Base-by-base conservation (phyloP, 2,797 vertebrate species). In the Melanotaenia pygmaea region DNA sequence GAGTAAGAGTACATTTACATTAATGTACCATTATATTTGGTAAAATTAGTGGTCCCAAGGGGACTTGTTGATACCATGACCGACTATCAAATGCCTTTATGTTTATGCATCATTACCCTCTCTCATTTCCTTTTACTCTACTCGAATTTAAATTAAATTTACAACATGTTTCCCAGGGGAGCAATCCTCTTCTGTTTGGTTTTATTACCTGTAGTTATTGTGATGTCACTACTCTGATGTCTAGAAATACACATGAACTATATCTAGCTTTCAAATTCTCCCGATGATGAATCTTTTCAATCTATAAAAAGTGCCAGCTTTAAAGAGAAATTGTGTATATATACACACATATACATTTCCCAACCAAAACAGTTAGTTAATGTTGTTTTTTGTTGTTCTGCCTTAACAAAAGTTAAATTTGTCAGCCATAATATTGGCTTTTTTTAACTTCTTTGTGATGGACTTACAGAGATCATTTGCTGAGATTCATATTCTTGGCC, bases 161-260 rank as follows among this genome's bases (percentile, higher is more conserved):
- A 4, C 16, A 10, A 4, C 16, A 10, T 37, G n/a, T 3, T 53
- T 13, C 18, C n/a, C 9, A 30, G n/a, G 30, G 30, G 26, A 14
- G 34, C 22, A 67, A 34, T 58, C 30, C 54, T 47, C 40, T 22
- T 50, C 47, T n/a, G 47, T 50, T 50, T 50, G 47, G n/a, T 50
- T 50, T 50, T 22, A 50, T 22, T 22, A 50, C 47, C 47, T 50
- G 20, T 50, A 50, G 47, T 50, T 50, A 50, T 3, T 3, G 20
- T 22, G n/a, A 50, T 10, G 20, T 47, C 20, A 47, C 20, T 47
- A 9, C 18, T 20, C 45, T n/a, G 18, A n/a, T n/a, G 45, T 8
- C 18, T 2, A 47, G 20, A 47, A 47, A 20, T n/a, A 47, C 3
- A 45, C 16, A 6, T 20, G 43, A 47, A 9, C 45, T 6, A 9